Percentiles rank a stretch among this genome's conserved stretches.
Evolutionary conservation across 1,140 invertebrate species (phyloP).

Genomic region (Scaptomyza hsui): DNA sequence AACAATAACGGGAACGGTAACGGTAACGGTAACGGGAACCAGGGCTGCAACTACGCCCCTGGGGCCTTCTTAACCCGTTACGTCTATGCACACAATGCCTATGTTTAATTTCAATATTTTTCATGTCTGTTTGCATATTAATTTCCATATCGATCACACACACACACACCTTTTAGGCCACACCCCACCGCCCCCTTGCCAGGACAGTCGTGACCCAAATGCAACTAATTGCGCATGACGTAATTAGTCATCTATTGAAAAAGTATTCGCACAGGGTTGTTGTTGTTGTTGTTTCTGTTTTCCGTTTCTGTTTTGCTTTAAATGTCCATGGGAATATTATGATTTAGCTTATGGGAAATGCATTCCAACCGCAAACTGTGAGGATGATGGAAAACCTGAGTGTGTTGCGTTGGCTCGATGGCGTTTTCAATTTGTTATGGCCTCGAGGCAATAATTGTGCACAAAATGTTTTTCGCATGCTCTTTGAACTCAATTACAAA

Average conservation of each 20-base stretch:
- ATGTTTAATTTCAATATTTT: slow-evolving; percentile 58
- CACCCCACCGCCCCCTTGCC: slow-evolving; percentile 41
- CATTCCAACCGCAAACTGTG: slow-evolving; percentile 49
- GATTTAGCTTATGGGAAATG: slow-evolving; percentile 36
- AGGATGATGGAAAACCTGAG: slow-evolving; percentile 15
- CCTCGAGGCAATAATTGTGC: background rate
- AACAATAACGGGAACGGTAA: slow-evolving; percentile 47
- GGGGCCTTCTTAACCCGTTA: slow-evolving; percentile 51
- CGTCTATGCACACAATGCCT: slow-evolving; percentile 23
- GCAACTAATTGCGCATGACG: slow-evolving; percentile 74
- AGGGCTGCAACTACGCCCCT: slow-evolving; percentile 29
- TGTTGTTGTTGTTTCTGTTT: too few relatives aligned
- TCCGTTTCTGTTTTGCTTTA: slow-evolving; percentile 34
- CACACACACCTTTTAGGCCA: slow-evolving; percentile 11
- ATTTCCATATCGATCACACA: slow-evolving; percentile 68
- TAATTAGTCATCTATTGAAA: slow-evolving; percentile 75
- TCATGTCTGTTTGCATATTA: slow-evolving; percentile 49
- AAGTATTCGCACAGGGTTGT: slow-evolving; percentile 48
- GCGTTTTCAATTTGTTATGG: slow-evolving; percentile 15
- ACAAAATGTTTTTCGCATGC: slow-evolving; percentile 13
- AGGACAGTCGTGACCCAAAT: slow-evolving; percentile 63
- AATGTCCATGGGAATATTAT: slow-evolving; percentile 49
- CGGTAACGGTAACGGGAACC: background rate
- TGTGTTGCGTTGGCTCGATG: background rate
- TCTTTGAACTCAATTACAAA: slow-evolving; percentile 10